These are phyloP conservation scores for Illadopsis cleaveri DNA, from an alignment of 2,113 vertebrate genomes.

Conservation along the genomic window DNA sequence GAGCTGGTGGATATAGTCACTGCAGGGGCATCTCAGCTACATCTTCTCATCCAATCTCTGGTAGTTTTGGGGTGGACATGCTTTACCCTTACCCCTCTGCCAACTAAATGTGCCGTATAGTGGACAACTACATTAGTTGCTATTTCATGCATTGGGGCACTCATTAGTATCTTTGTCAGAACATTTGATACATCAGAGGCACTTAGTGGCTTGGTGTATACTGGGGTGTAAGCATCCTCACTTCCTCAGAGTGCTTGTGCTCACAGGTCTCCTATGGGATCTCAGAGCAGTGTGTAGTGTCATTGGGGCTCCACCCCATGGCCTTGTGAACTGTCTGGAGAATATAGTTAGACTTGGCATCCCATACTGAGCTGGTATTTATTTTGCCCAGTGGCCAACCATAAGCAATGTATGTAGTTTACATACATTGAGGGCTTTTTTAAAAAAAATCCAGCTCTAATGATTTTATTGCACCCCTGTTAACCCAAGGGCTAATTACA, in stretches of 20 bases:
- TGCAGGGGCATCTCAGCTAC: too few relatives aligned
- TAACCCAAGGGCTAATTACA: background rate
- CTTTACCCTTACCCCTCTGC: background rate
- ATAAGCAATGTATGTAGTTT: background rate
- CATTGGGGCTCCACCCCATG: rapidly evolving
- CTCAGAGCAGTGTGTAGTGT: too few relatives aligned
- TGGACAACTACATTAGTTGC: background rate
- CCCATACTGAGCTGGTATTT: background rate
- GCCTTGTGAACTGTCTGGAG: background rate
- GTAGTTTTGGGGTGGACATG: too few relatives aligned
- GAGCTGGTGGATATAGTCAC: background rate
- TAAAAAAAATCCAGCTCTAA: background rate
- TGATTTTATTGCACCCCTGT: background rate
- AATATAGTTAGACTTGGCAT: background rate
- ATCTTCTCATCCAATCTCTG: background rate
- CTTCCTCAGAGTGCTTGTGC: background rate
- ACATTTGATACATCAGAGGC: background rate
- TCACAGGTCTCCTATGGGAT: background rate
- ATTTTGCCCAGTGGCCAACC: background rate
- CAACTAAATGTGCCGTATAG: too few relatives aligned
- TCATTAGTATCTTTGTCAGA: background rate
- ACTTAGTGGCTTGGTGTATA: background rate
- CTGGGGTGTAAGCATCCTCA: background rate
- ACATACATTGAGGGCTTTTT: background rate
- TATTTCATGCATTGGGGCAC: background rate